Percentiles rank a stretch among this genome's conserved stretches.
Conservation (phyloP, 2,888 invertebrate genomes). For the Rotaria sp. region DNA sequence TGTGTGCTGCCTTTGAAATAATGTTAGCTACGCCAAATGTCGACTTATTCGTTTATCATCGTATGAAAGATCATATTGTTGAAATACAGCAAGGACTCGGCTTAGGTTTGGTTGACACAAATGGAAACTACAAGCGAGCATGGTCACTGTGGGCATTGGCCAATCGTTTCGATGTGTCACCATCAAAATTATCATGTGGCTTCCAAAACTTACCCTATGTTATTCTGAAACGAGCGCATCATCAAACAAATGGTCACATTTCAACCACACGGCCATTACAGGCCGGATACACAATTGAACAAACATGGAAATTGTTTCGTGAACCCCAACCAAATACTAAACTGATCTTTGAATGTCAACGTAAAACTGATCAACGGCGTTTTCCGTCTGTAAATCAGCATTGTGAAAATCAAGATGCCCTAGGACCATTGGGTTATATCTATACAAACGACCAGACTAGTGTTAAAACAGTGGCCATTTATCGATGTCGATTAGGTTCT, state of each 20-base stretch:
- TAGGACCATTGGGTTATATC: neutral
- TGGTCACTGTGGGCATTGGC: neutral
- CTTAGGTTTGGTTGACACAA: neutral
- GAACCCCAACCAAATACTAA: neutral
- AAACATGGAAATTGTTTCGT: slow-evolving; percentile 1
- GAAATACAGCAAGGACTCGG: neutral
- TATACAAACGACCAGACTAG: neutral
- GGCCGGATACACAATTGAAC: neutral
- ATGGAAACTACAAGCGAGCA: slow-evolving; percentile 7
- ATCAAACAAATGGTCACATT: neutral
- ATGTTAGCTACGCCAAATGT: slow-evolving; percentile 6
- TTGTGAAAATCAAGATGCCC: slow-evolving; percentile 15
- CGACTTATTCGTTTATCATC: slow-evolving; percentile 23
- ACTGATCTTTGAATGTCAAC: neutral
- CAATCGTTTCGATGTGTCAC: neutral
- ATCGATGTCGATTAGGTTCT: neutral
- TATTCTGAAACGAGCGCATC: neutral
- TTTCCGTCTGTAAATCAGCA: neutral
- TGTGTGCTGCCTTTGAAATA: neutral
- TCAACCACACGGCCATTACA: neutral
- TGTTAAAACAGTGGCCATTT: neutral
- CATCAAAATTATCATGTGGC: neutral
- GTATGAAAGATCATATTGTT: neutral
- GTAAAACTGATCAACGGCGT: neutral
- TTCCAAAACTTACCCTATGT: neutral